Percentiles rank a stretch among this genome's conserved stretches.
phyloP scores from a whole-genome alignment of 2,113 vertebrate genomes.

The Caranx melampygus region DNA sequence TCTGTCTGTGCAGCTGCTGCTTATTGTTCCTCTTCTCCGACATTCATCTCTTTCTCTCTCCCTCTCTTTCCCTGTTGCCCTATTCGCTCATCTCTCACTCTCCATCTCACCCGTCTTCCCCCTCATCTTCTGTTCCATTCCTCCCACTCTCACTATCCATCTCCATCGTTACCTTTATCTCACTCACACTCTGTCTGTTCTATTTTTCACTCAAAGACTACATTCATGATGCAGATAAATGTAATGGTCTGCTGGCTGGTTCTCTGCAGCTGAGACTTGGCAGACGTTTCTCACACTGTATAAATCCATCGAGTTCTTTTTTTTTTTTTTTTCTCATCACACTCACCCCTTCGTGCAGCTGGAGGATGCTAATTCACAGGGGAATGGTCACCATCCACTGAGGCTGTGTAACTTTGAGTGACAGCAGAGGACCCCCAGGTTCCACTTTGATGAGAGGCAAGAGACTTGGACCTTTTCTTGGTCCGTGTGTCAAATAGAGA shows the following conservation, averaged over 20 bases:
- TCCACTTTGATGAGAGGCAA: constrained; percentile 36
- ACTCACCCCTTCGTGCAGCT: constrained; percentile 11
- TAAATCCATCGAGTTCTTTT: constrained; percentile 10
- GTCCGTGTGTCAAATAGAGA: constrained; percentile 7
- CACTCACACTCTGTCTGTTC: constrained; percentile 11
- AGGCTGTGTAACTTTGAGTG: constrained; percentile 44
- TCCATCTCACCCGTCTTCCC: constrained; percentile 34
- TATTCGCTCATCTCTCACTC: constrained; percentile 25
- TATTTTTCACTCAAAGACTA: constrained; percentile 40
- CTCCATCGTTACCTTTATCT: constrained; percentile 38
- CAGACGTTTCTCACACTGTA: constrained; percentile 21
- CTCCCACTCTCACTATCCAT: constrained; percentile 47
- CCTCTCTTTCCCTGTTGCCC: neutral
- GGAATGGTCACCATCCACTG: constrained; percentile 35
- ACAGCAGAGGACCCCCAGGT: constrained; percentile 23
- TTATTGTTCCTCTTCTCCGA: neutral
- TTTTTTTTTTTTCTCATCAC: neutral
- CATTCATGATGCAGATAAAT: constrained; percentile 59
- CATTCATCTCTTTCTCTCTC: constrained; percentile 30
- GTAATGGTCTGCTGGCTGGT: constrained; percentile 52
- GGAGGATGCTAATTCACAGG: constrained; percentile 40
- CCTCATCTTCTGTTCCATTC: constrained; percentile 40
- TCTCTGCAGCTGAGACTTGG: constrained; percentile 30
- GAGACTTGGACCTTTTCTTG: constrained; percentile 10
- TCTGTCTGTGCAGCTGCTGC: neutral